Evolutionary conservation across 2,888 invertebrate genomes (phyloP).

Genomic region (Diarsia rubi): DNA sequence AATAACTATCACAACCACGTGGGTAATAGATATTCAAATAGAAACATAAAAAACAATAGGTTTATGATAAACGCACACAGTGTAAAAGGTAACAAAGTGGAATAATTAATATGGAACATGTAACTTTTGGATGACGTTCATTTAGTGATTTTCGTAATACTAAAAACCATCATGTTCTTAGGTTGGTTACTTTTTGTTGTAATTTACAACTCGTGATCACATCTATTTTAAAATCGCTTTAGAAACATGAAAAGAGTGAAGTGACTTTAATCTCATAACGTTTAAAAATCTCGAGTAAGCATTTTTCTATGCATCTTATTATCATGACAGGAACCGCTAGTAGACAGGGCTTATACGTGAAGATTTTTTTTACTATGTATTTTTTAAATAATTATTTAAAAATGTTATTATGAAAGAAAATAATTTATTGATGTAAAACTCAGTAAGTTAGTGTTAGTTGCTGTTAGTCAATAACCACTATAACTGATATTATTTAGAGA

Average conservation of each 20-base stretch:
- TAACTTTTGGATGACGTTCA: background rate
- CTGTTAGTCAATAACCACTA: background rate
- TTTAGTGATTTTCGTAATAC: slow-evolving; percentile 3
- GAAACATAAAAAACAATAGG: background rate
- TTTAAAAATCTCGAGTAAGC: background rate
- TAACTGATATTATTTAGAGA: background rate
- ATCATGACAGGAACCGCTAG: background rate
- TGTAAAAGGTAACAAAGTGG: slow-evolving; percentile 1
- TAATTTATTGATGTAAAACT: background rate
- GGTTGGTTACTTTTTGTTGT: background rate
- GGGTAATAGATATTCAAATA: background rate
- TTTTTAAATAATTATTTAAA: no score
- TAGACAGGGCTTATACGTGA: background rate
- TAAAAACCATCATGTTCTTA: background rate
- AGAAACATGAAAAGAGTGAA: background rate
- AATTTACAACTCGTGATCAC: background rate
- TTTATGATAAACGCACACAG: slow-evolving; percentile 4
- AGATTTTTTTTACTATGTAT: background rate
- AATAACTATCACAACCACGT: slow-evolving; percentile 1
- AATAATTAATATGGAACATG: background rate
- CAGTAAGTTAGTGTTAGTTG: background rate
- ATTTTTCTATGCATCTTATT: background rate
- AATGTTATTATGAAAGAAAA: no score
- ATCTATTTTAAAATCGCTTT: background rate
- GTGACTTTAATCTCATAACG: background rate